Conservation (phyloP, 2,797 vertebrate genomes). For the Chiropotes sagulatus region DNA sequence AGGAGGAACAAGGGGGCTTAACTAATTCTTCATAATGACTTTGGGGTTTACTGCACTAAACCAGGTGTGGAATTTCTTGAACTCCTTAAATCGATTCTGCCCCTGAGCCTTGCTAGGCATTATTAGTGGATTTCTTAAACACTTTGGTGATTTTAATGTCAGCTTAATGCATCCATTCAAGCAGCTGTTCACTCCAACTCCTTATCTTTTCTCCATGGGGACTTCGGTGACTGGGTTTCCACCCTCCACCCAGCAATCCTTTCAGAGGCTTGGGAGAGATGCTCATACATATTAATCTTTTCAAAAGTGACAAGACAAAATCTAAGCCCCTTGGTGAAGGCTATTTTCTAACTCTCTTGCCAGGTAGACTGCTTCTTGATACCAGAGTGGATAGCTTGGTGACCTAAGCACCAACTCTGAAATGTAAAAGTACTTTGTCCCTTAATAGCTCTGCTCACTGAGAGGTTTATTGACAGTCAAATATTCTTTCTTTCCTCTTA, state of each 20-base stretch:
- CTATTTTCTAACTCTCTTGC: constrained; percentile 36
- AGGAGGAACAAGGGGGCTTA: constrained; percentile 60
- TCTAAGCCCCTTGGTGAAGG: not conserved
- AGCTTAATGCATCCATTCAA: constrained; percentile 25
- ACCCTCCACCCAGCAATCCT: not conserved
- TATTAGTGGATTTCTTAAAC: constrained; percentile 54
- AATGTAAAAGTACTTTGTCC: constrained; percentile 33
- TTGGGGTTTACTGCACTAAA: constrained; percentile 51
- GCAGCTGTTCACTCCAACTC: constrained; percentile 19
- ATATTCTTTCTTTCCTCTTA: constrained; percentile 11
- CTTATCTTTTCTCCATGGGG: not conserved
- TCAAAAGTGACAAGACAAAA: constrained; percentile 25
- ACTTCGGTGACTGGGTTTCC: not conserved
- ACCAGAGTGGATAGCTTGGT: not conserved
- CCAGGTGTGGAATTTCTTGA: constrained; percentile 61
- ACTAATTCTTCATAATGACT: constrained; percentile 62
- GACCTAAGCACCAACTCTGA: not conserved
- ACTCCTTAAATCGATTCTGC: constrained; percentile 37
- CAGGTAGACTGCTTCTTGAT: constrained; percentile 13
- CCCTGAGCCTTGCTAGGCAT: constrained; percentile 7
- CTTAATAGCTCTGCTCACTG: not conserved
- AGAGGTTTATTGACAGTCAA: constrained; percentile 52
- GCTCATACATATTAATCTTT: constrained; percentile 49
- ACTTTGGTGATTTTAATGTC: constrained; percentile 5
- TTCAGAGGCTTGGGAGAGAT: constrained; percentile 7